Base-by-base conservation (phyloP, 1,140 invertebrate genomes). In the Notospermus geniculatus region DNA sequence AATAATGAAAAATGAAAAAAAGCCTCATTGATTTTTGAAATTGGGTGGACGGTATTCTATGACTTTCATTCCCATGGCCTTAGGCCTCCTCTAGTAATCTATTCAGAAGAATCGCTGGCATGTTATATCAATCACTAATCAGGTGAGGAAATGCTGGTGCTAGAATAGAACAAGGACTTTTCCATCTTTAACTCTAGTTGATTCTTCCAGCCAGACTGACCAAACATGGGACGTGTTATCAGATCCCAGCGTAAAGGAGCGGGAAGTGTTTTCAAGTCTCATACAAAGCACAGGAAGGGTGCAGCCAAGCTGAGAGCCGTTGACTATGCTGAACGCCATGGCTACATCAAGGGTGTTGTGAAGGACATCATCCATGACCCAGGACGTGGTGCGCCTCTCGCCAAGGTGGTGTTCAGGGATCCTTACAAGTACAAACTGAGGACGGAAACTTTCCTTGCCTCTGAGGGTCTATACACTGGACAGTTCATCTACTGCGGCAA, bases 401-500 rank as follows among this genome's bases (percentile, higher is more conserved):
- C 97, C 22, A 86, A 94, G 46, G 95, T 99, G 7, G 91, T 95
- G 76, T 99, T 99, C 87, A 88, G 96, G 77, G 95, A 99, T 79
- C 95, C 95, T 2, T 99, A 99, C 84, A 92, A 91, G 78, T 99
- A 97, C 80, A 95, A 94, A 82, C 91, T 90, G 19, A 88, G 91
- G 52, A 98, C 96, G 81, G 96, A 98, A 83, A 86, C 97, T 52
- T 98, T 99, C 81, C 91, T 99, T 78, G 95, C 96, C 53, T 92
- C 93, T 56, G 97, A 99, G 83, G 97, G 97, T 77, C 93, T 99
- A 87, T 96, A 98, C 86, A 98, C 97, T 57, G 97, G 97, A 68
- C 97, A 99, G 81, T 99, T 97, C 80, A 86, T 99, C n/a, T 99
- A 98, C 83, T 99, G 96, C 83, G 97, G 97, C 72, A 96, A 92